phyloP scores from a whole-genome alignment of 2,888 invertebrate species.

The Drosophila pegasa region DNA sequence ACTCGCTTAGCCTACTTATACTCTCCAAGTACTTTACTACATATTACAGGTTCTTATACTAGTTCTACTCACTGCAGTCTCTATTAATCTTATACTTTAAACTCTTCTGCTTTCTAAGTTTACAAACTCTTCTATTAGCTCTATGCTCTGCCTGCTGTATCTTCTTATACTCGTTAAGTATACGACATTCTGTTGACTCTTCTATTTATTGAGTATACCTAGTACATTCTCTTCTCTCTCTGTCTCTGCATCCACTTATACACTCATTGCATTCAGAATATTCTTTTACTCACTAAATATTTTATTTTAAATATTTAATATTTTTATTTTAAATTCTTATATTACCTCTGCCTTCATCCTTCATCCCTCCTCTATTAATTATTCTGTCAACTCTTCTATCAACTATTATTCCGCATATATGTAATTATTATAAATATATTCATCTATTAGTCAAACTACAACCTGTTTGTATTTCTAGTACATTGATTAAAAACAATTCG shows the following conservation, averaged over 20 bases:
- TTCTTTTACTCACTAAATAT: neutral
- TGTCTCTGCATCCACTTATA: too few species aligned
- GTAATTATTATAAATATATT: neutral
- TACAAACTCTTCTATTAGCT: too few species aligned
- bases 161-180: neutral
- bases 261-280: neutral
- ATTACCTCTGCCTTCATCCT: neutral
- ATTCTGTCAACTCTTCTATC: neutral
- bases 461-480: conserved; percentile 1
- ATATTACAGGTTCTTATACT: neutral
- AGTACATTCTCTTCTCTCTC: too few species aligned
- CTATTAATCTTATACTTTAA: neutral
- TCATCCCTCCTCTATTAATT: too few species aligned
- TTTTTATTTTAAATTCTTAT: too few species aligned
- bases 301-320: too few species aligned
- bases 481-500: conserved; percentile 5
- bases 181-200: neutral
- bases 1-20: neutral
- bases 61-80: neutral
- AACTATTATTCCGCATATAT: neutral
- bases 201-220: too few species aligned
- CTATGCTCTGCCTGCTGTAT: neutral
- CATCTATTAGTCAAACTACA: conserved; percentile 1
- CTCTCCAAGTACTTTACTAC: neutral
- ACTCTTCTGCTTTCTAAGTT: neutral